phyloP scores from a whole-genome alignment of 2,888 invertebrate species.

The Panorpa germanica region DNA sequence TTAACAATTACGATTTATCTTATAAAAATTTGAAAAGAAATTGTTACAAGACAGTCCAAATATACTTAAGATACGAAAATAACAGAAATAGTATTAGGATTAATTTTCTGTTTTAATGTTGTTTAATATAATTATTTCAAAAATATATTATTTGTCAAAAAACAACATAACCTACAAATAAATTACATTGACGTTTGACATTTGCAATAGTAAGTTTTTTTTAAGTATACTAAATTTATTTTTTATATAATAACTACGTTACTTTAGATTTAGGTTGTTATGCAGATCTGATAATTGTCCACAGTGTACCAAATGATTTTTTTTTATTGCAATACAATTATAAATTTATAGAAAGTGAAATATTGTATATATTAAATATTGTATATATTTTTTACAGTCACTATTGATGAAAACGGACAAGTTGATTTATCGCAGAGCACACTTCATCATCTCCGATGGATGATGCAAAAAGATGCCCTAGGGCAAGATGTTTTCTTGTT shows the following conservation, averaged over 20 bases:
- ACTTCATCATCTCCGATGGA: constrained; percentile 77
- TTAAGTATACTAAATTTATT: constrained; percentile 7
- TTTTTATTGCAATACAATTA: constrained; percentile 10
- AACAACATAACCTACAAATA: no score
- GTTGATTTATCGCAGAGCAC: constrained; percentile 48
- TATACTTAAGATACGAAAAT: background rate
- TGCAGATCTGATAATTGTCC: constrained; percentile 1
- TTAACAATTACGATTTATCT: no score
- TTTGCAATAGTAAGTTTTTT: constrained; percentile 4
- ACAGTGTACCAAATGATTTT: constrained; percentile 2
- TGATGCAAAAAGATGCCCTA: constrained; percentile 84
- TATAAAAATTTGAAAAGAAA: constrained; percentile 20
- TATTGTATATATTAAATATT: constrained; percentile 9
- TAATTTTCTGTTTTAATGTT: no score
- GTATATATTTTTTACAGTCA: constrained; percentile 19
- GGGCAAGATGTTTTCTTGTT: constrained; percentile 92
- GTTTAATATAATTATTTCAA: no score
- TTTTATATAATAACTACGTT: constrained; percentile 3
- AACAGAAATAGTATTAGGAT: no score
- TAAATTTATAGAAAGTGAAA: constrained; percentile 7
- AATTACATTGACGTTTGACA: no score
- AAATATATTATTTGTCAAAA: no score
- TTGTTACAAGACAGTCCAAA: constrained; percentile 13
- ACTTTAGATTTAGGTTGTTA: background rate
- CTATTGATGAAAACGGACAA: constrained; percentile 29